A percentile compares a stretch with the other conserved stretches of the same genome.
phyloP scores from a whole-genome alignment of 2,113 vertebrate genomes.

The Callocephalon fimbriatum region DNA sequence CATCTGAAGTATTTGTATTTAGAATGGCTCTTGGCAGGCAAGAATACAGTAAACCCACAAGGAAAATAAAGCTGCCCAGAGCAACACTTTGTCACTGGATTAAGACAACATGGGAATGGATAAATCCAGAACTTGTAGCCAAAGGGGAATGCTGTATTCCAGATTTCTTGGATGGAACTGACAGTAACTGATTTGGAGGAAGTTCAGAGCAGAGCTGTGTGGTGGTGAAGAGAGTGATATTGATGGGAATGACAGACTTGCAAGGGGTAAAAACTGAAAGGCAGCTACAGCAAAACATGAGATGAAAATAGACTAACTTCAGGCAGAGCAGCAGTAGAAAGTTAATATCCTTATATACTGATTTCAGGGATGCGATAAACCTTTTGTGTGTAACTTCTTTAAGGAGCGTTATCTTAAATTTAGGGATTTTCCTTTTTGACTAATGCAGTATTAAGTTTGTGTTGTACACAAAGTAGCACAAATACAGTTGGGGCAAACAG shows the following conservation, averaged over 20 bases:
- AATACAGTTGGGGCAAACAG: not conserved
- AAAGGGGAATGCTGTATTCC: not conserved
- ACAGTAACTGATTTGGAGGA: not conserved
- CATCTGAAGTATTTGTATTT: not conserved
- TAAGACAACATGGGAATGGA: not conserved
- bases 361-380: not conserved
- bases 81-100: not conserved
- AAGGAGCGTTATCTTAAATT: not conserved
- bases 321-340: not conserved
- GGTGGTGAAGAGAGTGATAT: not conserved
- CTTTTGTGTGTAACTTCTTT: not conserved
- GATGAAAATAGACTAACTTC: not conserved
- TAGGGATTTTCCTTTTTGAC: not conserved
- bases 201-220: not conserved
- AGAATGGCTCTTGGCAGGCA: not conserved
- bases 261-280: not conserved
- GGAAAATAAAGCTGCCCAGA: not conserved
- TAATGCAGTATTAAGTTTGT: slow-evolving; percentile 1
- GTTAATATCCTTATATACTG: not conserved
- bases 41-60: fast-evolving
- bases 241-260: not conserved
- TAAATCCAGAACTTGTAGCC: not conserved
- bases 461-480: not conserved
- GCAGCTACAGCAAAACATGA: not conserved
- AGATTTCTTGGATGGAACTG: not conserved